A percentile compares a stretch with the other conserved stretches of the same genome.
Conservation (phyloP, 2,113 vertebrate species). For the Pipa parva region DNA sequence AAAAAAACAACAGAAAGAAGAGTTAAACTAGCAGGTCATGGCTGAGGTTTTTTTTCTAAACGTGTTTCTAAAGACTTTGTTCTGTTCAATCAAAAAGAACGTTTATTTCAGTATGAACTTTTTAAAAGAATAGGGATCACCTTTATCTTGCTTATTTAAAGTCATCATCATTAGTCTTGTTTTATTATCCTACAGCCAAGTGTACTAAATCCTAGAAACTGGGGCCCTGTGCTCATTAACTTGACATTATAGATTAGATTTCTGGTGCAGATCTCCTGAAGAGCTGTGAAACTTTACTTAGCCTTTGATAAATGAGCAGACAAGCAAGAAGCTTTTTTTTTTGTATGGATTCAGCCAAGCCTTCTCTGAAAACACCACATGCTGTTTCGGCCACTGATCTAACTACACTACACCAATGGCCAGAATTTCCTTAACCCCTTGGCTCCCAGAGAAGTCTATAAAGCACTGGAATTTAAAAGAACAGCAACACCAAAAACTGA, state of each 20-base stretch:
- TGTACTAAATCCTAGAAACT: background rate
- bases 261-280: constrained; percentile 86
- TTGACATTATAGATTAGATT: constrained; percentile 71
- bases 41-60: too few relatives aligned
- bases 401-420: constrained; percentile 98
- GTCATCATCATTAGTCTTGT: constrained; percentile 28
- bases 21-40: constrained; percentile 11
- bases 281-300: constrained; percentile 90
- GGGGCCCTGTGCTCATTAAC: constrained; percentile 29
- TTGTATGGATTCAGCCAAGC: constrained; percentile 99
- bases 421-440: constrained; percentile 98
- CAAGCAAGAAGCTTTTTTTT: constrained; percentile 90
- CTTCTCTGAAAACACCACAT: constrained; percentile 99
- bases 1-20: constrained; percentile 1
- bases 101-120: constrained; percentile 8
- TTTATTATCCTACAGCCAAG: constrained; percentile 42
- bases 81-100: constrained; percentile 5
- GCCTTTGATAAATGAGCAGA: constrained; percentile 99
- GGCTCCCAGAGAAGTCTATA: constrained; percentile 71
- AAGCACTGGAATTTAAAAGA: too few relatives aligned
- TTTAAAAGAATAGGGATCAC: constrained; percentile 26
- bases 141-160: constrained; percentile 47
- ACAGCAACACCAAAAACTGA: too few relatives aligned
- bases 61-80: constrained; percentile 14
- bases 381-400: constrained; percentile 99